These are phyloP conservation scores for Gila orcuttii DNA, from an alignment of 2,113 vertebrate species.

Conservation along the genomic window DNA sequence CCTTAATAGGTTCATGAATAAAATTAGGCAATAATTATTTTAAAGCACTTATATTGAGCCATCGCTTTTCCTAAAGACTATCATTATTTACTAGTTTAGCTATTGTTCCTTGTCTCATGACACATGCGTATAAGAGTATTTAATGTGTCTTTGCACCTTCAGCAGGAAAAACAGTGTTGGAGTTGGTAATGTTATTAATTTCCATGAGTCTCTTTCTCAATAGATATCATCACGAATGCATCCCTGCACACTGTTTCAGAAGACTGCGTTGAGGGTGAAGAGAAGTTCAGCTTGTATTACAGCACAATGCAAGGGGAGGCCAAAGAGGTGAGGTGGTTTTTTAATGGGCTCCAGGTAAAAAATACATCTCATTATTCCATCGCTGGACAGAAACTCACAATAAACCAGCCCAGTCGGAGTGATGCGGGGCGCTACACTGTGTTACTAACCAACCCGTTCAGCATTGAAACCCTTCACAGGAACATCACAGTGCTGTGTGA, in stretches of 20 bases:
- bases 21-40: background rate
- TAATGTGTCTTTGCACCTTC: background rate
- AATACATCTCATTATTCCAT: slow-evolving; percentile 59
- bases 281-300: slow-evolving; percentile 59
- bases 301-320: slow-evolving; percentile 61
- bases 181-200: background rate
- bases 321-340: slow-evolving; percentile 62
- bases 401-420: slow-evolving; percentile 56
- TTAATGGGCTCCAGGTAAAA: slow-evolving; percentile 56
- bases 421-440: slow-evolving; percentile 68
- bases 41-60: background rate
- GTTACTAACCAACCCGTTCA: slow-evolving; percentile 71
- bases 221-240: slow-evolving; percentile 66
- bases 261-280: slow-evolving; percentile 59
- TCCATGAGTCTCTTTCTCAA: background rate
- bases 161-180: background rate
- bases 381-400: slow-evolving; percentile 55
- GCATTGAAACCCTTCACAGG: slow-evolving; percentile 22
- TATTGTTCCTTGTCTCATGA: background rate
- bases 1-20: background rate
- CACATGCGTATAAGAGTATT: background rate
- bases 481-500: slow-evolving; percentile 71
- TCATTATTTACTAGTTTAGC: background rate
- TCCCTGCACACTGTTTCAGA: slow-evolving; percentile 42
- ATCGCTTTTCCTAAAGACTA: background rate